A percentile compares a stretch with the other conserved stretches of the same genome.
Conservation (phyloP, 53 echinoderm and acorn worm genomes). For the Paracentrotus lividus region DNA sequence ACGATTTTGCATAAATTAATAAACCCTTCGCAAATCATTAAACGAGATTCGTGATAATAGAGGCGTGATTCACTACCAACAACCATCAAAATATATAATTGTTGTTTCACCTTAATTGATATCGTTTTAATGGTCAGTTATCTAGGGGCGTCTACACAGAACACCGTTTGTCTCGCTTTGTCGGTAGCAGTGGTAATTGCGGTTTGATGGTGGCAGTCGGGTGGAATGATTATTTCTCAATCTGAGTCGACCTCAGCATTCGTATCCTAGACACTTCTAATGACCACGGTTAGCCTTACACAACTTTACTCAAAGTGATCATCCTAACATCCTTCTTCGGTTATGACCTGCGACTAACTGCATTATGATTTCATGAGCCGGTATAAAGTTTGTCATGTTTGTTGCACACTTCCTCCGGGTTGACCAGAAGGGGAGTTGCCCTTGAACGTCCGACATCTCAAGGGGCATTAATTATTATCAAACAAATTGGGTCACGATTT, state of each 20-base stretch:
- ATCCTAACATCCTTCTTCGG: conserved; percentile 6
- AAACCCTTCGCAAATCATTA: no score
- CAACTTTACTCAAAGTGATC: neutral
- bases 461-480: neutral
- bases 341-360: neutral
- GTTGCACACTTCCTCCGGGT: neutral
- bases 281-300: conserved; percentile 17
- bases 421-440: neutral
- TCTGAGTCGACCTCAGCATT: neutral
- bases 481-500: neutral
- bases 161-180: neutral
- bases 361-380: conserved; percentile 11
- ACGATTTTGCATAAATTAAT: neutral
- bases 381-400: neutral
- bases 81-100: neutral
- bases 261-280: neutral
- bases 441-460: neutral
- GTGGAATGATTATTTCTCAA: neutral
- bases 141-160: neutral
- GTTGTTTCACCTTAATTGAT: neutral
- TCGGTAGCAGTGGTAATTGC: conserved; percentile 24
- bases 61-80: no score
- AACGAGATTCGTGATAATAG: no score
- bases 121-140: neutral
- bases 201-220: conserved; percentile 33